Percentiles rank a stretch among this genome's conserved stretches.
Conservation (phyloP, 37 sponge, comb jelly and placozoan species). For the Eunapius fragilis region DNA sequence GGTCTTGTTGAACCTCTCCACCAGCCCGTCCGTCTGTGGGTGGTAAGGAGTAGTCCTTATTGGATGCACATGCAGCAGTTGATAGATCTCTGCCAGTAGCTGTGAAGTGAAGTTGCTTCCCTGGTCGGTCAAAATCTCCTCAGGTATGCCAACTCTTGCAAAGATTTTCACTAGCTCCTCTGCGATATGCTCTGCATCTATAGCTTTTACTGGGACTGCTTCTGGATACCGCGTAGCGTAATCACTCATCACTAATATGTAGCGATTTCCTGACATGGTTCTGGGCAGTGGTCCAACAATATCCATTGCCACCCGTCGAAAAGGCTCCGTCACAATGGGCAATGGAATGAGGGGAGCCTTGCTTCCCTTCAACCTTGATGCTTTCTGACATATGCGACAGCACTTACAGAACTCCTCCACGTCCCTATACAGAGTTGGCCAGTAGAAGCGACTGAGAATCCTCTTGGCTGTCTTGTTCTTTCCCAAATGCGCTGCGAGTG, state of each 20-base stretch:
- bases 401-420: conserved; percentile 12
- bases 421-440: conserved; percentile 30
- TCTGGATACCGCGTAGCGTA: conserved; percentile 47
- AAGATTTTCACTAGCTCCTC: conserved; percentile 20
- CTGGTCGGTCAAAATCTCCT: conserved; percentile 29
- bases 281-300: conserved; percentile 31
- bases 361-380: background rate
- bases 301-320: conserved; percentile 16
- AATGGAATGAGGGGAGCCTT: conserved; percentile 25
- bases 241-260: conserved; percentile 8
- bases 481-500: background rate
- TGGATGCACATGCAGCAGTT: conserved; percentile 13
- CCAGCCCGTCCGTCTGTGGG: conserved; percentile 49
- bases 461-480: conserved; percentile 1
- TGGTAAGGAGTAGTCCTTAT: conserved; percentile 44
- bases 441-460: conserved; percentile 20
- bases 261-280: conserved; percentile 4
- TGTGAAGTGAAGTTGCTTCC: conserved; percentile 28
- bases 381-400: conserved; percentile 16
- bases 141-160: conserved; percentile 29
- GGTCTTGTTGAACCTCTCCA: conserved; percentile 37
- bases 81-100: conserved; percentile 28
- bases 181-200: conserved; percentile 31
- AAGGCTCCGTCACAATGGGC: conserved; percentile 14
- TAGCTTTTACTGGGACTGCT: conserved; percentile 25